A percentile compares a stretch with the other conserved stretches of the same genome.
phyloP scores from a whole-genome alignment of 1,140 invertebrate genomes.

The Cephus cinctus region DNA sequence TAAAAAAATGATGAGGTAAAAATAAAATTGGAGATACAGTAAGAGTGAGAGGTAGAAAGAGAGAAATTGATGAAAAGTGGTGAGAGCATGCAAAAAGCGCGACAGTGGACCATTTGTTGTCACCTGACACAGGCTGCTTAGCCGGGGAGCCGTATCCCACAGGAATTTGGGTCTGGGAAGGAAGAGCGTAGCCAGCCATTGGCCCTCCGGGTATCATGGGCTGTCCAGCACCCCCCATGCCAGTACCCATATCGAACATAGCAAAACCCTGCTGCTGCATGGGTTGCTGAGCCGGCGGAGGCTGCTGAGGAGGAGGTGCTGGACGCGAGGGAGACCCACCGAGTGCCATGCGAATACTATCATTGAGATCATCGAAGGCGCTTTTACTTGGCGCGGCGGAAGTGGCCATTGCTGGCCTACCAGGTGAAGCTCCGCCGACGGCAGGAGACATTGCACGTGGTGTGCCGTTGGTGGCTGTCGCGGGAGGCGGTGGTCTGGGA shows the following conservation, averaged over 20 bases:
- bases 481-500: conserved; percentile 56
- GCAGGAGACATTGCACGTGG: conserved; percentile 54
- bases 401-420: conserved; percentile 27
- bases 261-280: conserved; percentile 24
- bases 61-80: too few species aligned
- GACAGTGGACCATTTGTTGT: conserved; percentile 28
- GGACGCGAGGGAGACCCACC: conserved; percentile 62
- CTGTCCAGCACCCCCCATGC: conserved; percentile 26
- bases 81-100: conserved; percentile 19
- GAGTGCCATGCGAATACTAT: conserved; percentile 67
- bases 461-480: conserved; percentile 48
- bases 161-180: conserved; percentile 44
- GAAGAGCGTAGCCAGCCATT: conserved; percentile 36
- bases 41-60: conserved; percentile 3
- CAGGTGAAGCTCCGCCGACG: conserved; percentile 34
- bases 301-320: conserved; percentile 43
- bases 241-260: conserved; percentile 17
- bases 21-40: too few species aligned
- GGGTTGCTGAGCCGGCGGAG: conserved; percentile 26
- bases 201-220: conserved; percentile 24
- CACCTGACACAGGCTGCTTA: conserved; percentile 60
- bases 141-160: conserved; percentile 63
- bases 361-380: conserved; percentile 71
- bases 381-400: conserved; percentile 56
- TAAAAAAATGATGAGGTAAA: too few species aligned